Evolutionary conservation across 2,888 invertebrate species (phyloP).

Genomic region (Zaprionus lineosus): DNA sequence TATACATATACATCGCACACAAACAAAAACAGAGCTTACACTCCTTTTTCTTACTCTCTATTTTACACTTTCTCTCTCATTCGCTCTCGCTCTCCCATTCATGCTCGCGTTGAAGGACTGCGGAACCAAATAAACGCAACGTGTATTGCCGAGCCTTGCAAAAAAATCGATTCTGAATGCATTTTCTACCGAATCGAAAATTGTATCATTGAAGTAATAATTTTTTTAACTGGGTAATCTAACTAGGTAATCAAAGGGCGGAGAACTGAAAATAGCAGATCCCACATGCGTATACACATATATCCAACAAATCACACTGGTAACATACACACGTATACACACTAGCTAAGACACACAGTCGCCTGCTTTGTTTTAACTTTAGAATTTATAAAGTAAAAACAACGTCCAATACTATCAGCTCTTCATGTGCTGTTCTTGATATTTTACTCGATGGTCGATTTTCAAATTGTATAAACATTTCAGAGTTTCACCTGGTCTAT

Average conservation of each 20-base stretch:
- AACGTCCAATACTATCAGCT: constrained; percentile 42
- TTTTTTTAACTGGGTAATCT: too few relatives aligned
- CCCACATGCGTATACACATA: constrained; percentile 29
- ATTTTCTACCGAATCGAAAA: constrained; percentile 40
- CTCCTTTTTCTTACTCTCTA: constrained; percentile 23
- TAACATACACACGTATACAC: constrained; percentile 9
- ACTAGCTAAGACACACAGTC: constrained; percentile 19
- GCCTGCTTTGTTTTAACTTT: constrained; percentile 43
- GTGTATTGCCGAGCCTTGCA: constrained; percentile 73
- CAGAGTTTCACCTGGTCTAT: constrained; percentile 49
- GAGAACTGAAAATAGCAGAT: too few relatives aligned
- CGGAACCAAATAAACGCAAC: constrained; percentile 50
- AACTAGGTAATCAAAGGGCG: too few relatives aligned
- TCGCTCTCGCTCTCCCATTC: constrained; percentile 35
- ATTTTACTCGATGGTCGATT: constrained; percentile 19
- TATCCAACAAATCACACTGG: too few relatives aligned
- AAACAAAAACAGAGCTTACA: constrained; percentile 18
- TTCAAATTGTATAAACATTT: constrained; percentile 62
- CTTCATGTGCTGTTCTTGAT: constrained; percentile 46
- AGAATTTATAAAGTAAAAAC: constrained; percentile 51
- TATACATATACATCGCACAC: constrained; percentile 12
- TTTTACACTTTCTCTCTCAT: constrained; percentile 21
- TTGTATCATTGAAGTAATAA: constrained; percentile 53
- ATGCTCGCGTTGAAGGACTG: constrained; percentile 25
- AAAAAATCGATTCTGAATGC: constrained; percentile 77